A percentile compares a stretch with the other conserved stretches of the same genome.
phyloP scores from a whole-genome alignment of 2,888 invertebrate genomes.

The Ctena decussata region DNA sequence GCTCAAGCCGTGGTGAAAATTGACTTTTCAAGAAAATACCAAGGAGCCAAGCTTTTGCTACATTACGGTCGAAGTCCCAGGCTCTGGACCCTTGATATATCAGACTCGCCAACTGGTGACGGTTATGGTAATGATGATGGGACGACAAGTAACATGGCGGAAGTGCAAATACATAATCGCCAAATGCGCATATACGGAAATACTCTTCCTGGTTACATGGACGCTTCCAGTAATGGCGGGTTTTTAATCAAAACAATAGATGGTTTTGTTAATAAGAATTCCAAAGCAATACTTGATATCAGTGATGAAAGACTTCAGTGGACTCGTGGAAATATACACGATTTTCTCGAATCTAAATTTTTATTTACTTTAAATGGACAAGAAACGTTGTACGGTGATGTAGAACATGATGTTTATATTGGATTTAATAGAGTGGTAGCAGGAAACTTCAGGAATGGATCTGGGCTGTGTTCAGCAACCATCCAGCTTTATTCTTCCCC shows the following conservation, averaged over 20 bases:
- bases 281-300: slow-evolving; percentile 73
- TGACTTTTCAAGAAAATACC: slow-evolving; percentile 81
- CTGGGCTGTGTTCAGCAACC: slow-evolving; percentile 81
- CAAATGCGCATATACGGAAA: slow-evolving; percentile 85
- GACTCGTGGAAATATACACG: slow-evolving; percentile 74
- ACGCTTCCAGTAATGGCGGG: slow-evolving; percentile 83
- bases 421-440: slow-evolving; percentile 85
- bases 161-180: slow-evolving; percentile 83
- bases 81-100: slow-evolving; percentile 84
- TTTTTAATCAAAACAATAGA: slow-evolving; percentile 82
- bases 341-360: slow-evolving; percentile 82
- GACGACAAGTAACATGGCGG: slow-evolving; percentile 83
- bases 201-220: slow-evolving; percentile 81
- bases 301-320: slow-evolving; percentile 82
- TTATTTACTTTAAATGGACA: slow-evolving; percentile 82
- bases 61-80: slow-evolving; percentile 82
- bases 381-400: slow-evolving; percentile 73
- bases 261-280: slow-evolving; percentile 79
- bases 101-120: slow-evolving; percentile 82
- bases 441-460: slow-evolving; percentile 81
- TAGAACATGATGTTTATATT: slow-evolving; percentile 80
- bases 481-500: slow-evolving; percentile 71
- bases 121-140: slow-evolving; percentile 83
- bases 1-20: slow-evolving; percentile 83
- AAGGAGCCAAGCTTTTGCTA: slow-evolving; percentile 76